phyloP scores from a whole-genome alignment of 2,113 vertebrate species.

The Gambusia affinis region DNA sequence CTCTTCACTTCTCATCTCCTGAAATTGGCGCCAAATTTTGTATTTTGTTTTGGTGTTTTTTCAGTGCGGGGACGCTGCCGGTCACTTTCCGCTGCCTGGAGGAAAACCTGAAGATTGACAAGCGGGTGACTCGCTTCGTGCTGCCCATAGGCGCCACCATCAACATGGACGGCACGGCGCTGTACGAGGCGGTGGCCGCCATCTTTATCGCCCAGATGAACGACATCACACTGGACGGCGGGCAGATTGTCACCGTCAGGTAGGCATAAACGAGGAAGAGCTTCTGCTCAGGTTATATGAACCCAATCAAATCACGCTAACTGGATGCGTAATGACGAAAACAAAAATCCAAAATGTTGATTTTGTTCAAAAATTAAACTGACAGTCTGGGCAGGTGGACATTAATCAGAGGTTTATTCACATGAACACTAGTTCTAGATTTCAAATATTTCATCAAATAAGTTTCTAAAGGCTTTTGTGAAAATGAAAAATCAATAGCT shows the following conservation, averaged over 20 bases:
- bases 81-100: conserved; percentile 88
- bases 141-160: conserved; percentile 87
- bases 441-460: too few relatives aligned
- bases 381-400: too few relatives aligned
- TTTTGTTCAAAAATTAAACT: background rate
- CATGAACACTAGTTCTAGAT: too few relatives aligned
- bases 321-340: background rate
- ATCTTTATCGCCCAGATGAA: conserved; percentile 90
- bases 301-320: background rate
- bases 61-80: conserved; percentile 84
- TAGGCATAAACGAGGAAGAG: conserved; percentile 19
- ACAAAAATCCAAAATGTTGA: background rate
- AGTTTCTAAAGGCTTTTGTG: too few relatives aligned
- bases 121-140: conserved; percentile 85
- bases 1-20: background rate
- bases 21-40: background rate
- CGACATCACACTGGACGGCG: conserved; percentile 79
- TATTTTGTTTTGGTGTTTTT: background rate
- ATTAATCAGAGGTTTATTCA: too few relatives aligned
- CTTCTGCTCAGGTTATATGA: background rate
- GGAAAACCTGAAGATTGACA: conserved; percentile 85
- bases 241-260: conserved; percentile 87
- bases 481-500: too few relatives aligned
- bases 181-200: conserved; percentile 87
- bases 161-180: conserved; percentile 87